phyloP scores from a whole-genome alignment of 2,797 vertebrate genomes.

The Strix occidentalis region DNA sequence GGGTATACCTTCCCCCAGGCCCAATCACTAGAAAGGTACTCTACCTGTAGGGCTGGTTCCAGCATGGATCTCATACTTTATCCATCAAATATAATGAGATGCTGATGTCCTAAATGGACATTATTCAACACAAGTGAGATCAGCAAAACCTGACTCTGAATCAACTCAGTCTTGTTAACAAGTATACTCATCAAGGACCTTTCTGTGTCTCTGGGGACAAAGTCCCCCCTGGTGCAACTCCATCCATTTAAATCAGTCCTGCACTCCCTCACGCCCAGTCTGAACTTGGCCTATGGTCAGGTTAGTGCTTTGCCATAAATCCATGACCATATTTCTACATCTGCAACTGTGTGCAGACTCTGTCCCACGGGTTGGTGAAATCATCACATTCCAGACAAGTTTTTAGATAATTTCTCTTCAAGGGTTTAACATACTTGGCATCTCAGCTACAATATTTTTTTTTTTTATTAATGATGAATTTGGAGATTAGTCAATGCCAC shows the following conservation, averaged over 20 bases:
- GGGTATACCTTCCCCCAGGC: background rate
- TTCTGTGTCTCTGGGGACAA: background rate
- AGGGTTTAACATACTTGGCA: background rate
- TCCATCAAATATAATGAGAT: background rate
- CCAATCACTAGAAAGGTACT: background rate
- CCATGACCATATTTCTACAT: background rate
- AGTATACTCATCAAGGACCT: background rate
- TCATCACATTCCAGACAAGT: background rate
- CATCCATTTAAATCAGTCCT: background rate
- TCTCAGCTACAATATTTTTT: background rate
- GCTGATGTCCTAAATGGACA: background rate
- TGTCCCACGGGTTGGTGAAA: background rate
- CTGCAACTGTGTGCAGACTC: background rate
- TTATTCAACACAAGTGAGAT: background rate
- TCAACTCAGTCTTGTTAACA: background rate
- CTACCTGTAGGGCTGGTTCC: background rate
- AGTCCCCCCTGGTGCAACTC: background rate
- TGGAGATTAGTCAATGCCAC: background rate
- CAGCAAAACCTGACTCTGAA: background rate
- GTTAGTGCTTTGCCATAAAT: background rate
- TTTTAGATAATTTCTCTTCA: background rate
- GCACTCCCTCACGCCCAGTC: background rate
- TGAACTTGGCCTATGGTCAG: background rate
- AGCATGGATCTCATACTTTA: background rate
- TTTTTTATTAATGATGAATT: background rate